A percentile compares a stretch with the other conserved stretches of the same genome.
phyloP scores from a whole-genome alignment of 2,888 invertebrate genomes.

The Nephrotoma flavescens region DNA sequence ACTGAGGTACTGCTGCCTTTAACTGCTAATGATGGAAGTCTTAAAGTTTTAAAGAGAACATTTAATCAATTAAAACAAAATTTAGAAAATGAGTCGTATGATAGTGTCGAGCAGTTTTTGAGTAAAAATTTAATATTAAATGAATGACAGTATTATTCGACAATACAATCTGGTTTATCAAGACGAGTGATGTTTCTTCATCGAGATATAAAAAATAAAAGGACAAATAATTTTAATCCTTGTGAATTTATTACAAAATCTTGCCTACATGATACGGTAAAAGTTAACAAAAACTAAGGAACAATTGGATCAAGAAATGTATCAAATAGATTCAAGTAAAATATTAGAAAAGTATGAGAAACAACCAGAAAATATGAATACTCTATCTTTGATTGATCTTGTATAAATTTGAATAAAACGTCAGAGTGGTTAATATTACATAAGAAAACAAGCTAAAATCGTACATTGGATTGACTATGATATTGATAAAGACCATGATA shows the following conservation, averaged over 20 bases:
- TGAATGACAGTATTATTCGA: too few species aligned
- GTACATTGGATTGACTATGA: too few species aligned
- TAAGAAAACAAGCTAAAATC: too few species aligned
- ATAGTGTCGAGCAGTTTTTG: background rate
- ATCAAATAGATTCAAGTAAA: background rate
- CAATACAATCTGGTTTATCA: too few species aligned
- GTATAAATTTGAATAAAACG: background rate
- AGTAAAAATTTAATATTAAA: too few species aligned
- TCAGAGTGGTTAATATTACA: background rate
- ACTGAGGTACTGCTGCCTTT: background rate
- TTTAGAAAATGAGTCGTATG: background rate
- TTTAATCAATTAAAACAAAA: background rate
- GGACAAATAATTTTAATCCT: too few species aligned
- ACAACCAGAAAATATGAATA: background rate
- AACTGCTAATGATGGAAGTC: background rate
- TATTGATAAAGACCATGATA: background rate
- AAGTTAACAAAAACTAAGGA: too few species aligned
- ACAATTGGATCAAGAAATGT: background rate
- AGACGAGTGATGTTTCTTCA: too few species aligned
- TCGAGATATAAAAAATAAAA: too few species aligned
- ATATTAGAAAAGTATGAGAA: background rate
- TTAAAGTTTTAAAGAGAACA: background rate
- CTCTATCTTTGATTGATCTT: background rate
- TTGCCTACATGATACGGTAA: too few species aligned
- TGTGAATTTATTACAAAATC: too few species aligned